Base-by-base conservation (phyloP, 2,797 vertebrate genomes). In the Orestias chungarensis region DNA sequence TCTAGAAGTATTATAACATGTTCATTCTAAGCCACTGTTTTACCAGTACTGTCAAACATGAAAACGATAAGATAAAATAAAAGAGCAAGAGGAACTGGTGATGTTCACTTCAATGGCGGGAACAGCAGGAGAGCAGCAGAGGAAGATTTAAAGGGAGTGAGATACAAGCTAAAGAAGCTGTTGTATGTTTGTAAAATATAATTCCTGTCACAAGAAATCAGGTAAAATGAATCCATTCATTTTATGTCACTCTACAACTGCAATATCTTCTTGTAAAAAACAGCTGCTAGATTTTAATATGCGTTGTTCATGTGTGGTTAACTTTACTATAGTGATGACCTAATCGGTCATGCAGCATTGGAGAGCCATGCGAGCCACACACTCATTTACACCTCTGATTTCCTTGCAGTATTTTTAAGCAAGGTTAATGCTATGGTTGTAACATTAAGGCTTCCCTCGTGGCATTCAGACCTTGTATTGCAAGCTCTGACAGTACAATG, bases 171-270 rank as follows among this genome's bases (percentile, higher is more conserved):
- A 57, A 64, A 33, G 55, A n/a, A 84, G 67, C 68, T 40, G 40
- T 54, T 42, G 82, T 57, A 65, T 61, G 46, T 67, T 68, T 57
- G 62, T 77, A 25, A 75, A 76, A 70, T 47, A 25, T 91, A 90
- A 91, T 83, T 88, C 82, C 84, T 89, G 88, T 90, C 89, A 86
- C 25, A 78, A 71, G 77, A 88, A 94, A 93, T 92, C 89, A 92
- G 92, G 93, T 94, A 93, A 94, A 79, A 73, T 59, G 73, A 74
- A 83, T n/a, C 83, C 80, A 81, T 78, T 77, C 23, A 40, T 76
- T 79, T 80, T 80, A 78, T 84, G n/a, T 73, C 78, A 73, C 83
- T 74, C 50, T 50, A 59, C 71, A 67, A 43, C 75, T 74, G 27
- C 9, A 69, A 62, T 64, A 71, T 70, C 44, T 59, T 79, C 72